phyloP scores from a whole-genome alignment of 2,797 vertebrate species.

The Spizella passerina region DNA sequence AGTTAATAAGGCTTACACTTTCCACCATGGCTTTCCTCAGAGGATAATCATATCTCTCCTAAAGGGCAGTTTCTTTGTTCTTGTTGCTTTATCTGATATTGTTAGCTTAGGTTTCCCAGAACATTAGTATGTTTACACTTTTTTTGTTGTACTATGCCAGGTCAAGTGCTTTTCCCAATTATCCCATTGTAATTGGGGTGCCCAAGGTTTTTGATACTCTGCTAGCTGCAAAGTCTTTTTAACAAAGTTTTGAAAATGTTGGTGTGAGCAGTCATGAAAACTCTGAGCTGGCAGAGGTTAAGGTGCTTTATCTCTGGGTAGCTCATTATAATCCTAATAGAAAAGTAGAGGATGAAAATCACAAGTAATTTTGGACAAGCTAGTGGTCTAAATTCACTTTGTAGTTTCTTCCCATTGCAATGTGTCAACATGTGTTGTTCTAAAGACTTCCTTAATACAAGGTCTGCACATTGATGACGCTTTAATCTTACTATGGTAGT shows the following conservation, averaged over 20 bases:
- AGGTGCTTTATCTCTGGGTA: not conserved
- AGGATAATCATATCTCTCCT: not conserved
- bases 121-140: not conserved
- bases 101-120: not conserved
- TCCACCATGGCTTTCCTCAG: not conserved
- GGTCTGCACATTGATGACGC: not conserved
- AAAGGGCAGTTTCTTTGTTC: constrained; percentile 5
- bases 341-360: not conserved
- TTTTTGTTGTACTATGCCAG: not conserved
- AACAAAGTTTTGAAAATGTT: not conserved
- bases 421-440: not conserved
- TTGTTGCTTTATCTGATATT: not conserved
- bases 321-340: not conserved
- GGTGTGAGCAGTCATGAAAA: not conserved
- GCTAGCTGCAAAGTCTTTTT: not conserved
- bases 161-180: constrained; percentile 24
- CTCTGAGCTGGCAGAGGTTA: not conserved
- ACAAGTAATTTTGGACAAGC: not conserved
- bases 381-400: not conserved
- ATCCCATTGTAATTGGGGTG: not conserved
- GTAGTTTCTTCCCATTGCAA: not conserved
- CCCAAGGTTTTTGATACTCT: not conserved
- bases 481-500: not conserved
- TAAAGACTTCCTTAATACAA: not conserved
- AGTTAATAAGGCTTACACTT: constrained; percentile 14